Evolutionary conservation across 2,797 vertebrate genomes (phyloP), one percentile per base, ranked within the genome.

Genomic region (Falco naumanni): DNA sequence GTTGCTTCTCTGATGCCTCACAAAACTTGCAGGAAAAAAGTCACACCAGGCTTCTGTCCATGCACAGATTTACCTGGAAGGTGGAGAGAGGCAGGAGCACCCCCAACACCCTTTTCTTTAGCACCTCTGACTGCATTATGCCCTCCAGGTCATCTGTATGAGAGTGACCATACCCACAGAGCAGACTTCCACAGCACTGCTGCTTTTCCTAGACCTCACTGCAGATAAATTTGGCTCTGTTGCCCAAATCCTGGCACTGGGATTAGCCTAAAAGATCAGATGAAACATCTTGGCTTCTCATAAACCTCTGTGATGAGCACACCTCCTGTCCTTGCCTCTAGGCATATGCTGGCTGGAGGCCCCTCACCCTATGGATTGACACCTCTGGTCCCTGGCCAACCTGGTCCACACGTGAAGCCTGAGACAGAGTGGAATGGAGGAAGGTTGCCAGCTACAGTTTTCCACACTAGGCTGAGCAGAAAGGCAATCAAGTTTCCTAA

Each of bases 401-500:
- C 43, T 66, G 34, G 37, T 81, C 69, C 72, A 66, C 65, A 65
- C 11, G 51, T 68, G 43, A 88, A 90, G 31, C 70, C 43, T 80
- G n/a, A 80, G 66, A 90, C 72, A 13, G 51, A 19, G n/a, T 92
- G 29, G 57, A 91, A 80, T 3, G 7, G 16, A 84, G 66, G 84
- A 89, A 91, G 43, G 63, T 72, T 94, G 91, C 72, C 83, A 93
- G 76, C 59, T 93, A 86, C 87, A 81, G 79, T 76, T 54, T 95
- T 94, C 87, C 65, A 56, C 10, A 8, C 76, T 93, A 94, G 76
- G 93, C 56, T 94, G 93, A 95, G 89, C 85, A 93, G 94, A 84
- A 95, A 97, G 64, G 59, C 87, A 87, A 59, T 85, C 87, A 78
- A 92, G 76, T 89, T 97, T 97, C 89, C 79, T 87, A 89, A 94